These are phyloP conservation scores for Notarius quadriscutis DNA, from an alignment of 2,113 vertebrate genomes.

Conservation along the genomic window DNA sequence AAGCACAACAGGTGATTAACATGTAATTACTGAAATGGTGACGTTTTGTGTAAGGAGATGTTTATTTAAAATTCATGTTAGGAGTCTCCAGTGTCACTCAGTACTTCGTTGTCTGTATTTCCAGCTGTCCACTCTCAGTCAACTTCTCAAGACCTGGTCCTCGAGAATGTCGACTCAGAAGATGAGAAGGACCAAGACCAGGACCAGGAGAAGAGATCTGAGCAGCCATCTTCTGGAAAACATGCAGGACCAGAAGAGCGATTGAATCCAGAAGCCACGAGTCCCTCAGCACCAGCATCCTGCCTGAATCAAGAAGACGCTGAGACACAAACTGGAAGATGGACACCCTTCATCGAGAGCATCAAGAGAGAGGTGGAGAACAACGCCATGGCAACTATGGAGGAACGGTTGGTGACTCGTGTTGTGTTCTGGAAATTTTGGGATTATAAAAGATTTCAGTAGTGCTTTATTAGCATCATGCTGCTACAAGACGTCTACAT, in stretches of 20 bases:
- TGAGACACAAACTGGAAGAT: conserved; percentile 73
- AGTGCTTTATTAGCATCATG: not conserved
- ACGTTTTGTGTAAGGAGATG: not conserved
- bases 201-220: conserved; percentile 17
- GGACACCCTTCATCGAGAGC: conserved; percentile 72
- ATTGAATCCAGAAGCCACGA: not conserved
- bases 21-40: not conserved
- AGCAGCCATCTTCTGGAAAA: not conserved
- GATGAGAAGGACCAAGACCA: conserved; percentile 58
- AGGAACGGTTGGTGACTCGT: conserved; percentile 67
- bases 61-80: not conserved
- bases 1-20: not conserved
- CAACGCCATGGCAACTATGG: conserved; percentile 67
- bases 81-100: not conserved
- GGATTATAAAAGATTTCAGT: not conserved
- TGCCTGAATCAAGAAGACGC: conserved; percentile 64
- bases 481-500: not conserved
- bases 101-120: not conserved
- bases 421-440: not conserved
- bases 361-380: conserved; percentile 71
- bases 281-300: not conserved
- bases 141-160: conserved; percentile 62
- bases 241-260: not conserved
- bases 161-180: conserved; percentile 68
- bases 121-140: conserved; percentile 58